A percentile compares a stretch with the other conserved stretches of the same genome.
Conservation (phyloP, 2,113 vertebrate genomes). For the Hypomesus transpacificus region DNA sequence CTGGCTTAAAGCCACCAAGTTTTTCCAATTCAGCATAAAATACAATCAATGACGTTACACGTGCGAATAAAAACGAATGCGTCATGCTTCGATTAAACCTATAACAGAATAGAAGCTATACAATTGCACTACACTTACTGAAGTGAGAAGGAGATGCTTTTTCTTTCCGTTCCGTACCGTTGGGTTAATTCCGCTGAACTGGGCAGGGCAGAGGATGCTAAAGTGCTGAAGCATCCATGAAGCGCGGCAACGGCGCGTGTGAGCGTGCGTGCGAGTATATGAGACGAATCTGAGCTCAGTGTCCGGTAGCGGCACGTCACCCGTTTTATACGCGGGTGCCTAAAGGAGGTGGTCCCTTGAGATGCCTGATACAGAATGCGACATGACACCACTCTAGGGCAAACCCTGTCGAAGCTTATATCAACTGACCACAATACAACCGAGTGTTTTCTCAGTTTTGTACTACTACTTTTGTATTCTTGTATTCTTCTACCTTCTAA, state of each 20-base stretch:
- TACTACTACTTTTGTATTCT: too few species aligned
- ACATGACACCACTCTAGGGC: slow-evolving; percentile 26
- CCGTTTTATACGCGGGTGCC: slow-evolving; percentile 57
- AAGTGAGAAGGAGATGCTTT: slow-evolving; percentile 17
- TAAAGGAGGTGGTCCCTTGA: slow-evolving; percentile 50
- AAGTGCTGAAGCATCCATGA: slow-evolving; percentile 66
- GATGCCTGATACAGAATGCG: slow-evolving; percentile 23
- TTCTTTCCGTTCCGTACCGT: slow-evolving; percentile 29
- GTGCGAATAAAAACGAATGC: background rate
- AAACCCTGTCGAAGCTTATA: too few species aligned
- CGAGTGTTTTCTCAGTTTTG: too few species aligned
- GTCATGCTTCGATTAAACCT: slow-evolving; percentile 14
- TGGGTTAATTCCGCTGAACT: slow-evolving; percentile 50
- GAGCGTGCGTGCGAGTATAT: slow-evolving; percentile 38
- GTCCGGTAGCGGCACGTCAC: slow-evolving; percentile 52
- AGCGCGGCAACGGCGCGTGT: slow-evolving; percentile 43
- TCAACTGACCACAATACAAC: too few species aligned
- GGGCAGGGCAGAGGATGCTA: slow-evolving; percentile 63
- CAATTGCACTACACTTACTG: slow-evolving; percentile 44
- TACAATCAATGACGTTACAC: slow-evolving; percentile 19
- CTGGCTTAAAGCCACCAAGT: background rate
- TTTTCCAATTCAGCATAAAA: slow-evolving; percentile 21
- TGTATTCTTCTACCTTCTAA: too few species aligned
- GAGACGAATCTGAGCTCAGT: slow-evolving; percentile 12
- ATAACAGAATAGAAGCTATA: background rate